Base-by-base conservation (phyloP, 2,888 invertebrate species). In the Seira ritae region DNA sequence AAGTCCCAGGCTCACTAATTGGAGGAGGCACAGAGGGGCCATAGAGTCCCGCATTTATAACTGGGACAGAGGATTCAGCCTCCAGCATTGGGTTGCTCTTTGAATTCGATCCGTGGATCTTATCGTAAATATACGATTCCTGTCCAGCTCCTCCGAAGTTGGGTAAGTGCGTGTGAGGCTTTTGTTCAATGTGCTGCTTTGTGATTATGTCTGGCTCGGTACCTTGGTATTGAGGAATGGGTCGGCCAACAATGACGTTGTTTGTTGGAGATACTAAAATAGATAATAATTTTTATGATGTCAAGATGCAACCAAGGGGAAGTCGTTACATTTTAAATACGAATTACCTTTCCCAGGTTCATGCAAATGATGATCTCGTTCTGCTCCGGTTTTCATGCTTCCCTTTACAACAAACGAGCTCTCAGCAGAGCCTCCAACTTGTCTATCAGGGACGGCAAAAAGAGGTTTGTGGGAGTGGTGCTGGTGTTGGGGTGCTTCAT, bases 21-120 rank as follows among this genome's bases (percentile, higher is more conserved):
- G 81, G 81, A 12, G 81, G 81, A 20, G 81, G 81, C 20, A 81
- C 81, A 19, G 81, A 81, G 1, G 81, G 81, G 3, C 81, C 81
- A 22, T 81, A 81, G 0, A 81, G 55, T 0, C 81, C 81, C 37
- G 81, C 50, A 70, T 81, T 81, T 19, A 81, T 81, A 0, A 70
- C 60, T 15, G 75, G 75, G 8, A 75, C 19, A 17, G 20, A 22
- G 12, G 22, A 50, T 4, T 75, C 55, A 12, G 71, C 1, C 8
- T 22, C 71, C 4, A n/a, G 31, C 31, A n/a, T 31, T 55, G 55
- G 15, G 37, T 17, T 12, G 46, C 60, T 23, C 10, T 31, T 24
- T 24, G 31, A 10, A 46, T 42, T 80, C 31, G 15, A 15, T 1
- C 75, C 75, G 46, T 81, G 81, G n/a, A 81, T 71, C 24, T 76